A percentile compares a stretch with the other conserved stretches of the same genome.
phyloP scores from a whole-genome alignment of 2,797 vertebrate genomes.

The Onychomys torridus region DNA sequence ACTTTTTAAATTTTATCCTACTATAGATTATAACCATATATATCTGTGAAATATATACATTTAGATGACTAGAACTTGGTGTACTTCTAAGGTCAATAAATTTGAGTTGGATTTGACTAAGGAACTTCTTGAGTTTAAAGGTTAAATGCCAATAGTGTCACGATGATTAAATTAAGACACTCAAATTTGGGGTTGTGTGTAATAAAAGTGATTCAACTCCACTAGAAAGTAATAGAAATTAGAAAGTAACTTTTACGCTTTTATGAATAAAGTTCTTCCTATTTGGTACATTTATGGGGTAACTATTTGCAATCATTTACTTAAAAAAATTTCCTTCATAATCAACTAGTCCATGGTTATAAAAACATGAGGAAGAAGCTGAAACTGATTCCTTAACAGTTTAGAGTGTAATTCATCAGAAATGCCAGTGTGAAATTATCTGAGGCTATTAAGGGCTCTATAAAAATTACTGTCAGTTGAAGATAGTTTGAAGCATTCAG shows the following conservation, averaged over 20 bases:
- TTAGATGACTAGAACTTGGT: background rate
- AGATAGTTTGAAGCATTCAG: background rate
- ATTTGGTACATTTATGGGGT: background rate
- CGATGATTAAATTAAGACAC: conserved; percentile 9
- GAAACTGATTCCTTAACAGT: background rate
- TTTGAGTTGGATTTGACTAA: background rate
- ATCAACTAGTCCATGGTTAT: background rate
- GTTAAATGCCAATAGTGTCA: background rate
- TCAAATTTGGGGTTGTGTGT: background rate
- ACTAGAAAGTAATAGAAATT: conserved; percentile 18
- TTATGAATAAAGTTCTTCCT: background rate
- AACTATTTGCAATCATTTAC: background rate
- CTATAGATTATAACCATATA: background rate
- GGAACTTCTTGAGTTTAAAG: background rate
- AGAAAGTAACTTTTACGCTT: conserved; percentile 2
- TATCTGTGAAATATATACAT: background rate
- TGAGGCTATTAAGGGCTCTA: background rate
- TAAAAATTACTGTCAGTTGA: background rate
- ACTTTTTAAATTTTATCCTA: background rate
- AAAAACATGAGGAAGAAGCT: background rate
- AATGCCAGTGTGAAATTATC: background rate
- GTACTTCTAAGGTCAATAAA: background rate
- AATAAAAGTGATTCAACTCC: conserved; percentile 37
- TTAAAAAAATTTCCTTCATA: background rate
- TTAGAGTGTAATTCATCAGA: background rate